Evolutionary conservation across 2,888 invertebrate genomes (phyloP).

Genomic region (Agrotis exclamationis): DNA sequence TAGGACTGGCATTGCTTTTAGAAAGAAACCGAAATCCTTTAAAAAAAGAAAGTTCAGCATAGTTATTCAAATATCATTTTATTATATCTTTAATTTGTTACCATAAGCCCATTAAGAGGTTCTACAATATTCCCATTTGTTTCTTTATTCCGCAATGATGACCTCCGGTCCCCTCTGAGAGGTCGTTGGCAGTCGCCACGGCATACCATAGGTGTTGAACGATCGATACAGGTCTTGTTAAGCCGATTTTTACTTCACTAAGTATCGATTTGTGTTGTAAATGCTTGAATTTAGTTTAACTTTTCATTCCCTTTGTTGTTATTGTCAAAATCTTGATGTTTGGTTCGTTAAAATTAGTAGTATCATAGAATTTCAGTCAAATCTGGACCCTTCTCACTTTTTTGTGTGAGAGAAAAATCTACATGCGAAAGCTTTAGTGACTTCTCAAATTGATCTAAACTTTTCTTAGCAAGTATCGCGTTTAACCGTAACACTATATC

Average conservation of each 20-base stretch:
- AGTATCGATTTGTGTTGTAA: constrained; percentile 10
- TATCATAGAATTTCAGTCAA: no score
- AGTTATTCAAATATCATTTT: background rate
- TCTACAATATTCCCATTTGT: constrained; percentile 62
- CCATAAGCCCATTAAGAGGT: constrained; percentile 20
- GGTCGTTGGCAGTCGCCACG: constrained; percentile 68
- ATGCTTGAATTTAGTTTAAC: background rate
- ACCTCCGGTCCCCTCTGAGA: constrained; percentile 64
- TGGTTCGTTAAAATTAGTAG: no score
- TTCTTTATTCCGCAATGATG: constrained; percentile 69
- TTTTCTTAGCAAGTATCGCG: constrained; percentile 6
- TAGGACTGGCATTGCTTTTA: no score
- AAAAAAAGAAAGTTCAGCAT: background rate
- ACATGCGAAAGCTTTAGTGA: background rate
- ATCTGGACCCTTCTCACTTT: background rate
- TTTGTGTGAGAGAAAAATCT: no score
- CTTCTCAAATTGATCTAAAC: background rate
- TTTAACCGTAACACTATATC: constrained; percentile 31
- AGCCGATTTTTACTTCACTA: constrained; percentile 33
- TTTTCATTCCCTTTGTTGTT: background rate
- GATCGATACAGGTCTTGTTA: constrained; percentile 44
- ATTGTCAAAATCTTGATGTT: background rate
- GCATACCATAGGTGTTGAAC: constrained; percentile 62
- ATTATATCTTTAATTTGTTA: constrained; percentile 10
- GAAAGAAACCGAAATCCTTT: no score